Percentiles rank a stretch among this genome's conserved stretches.
Evolutionary conservation across 92 coral and sea anemone genomes (phyloP).

Genomic region (Diadumene lineata): DNA sequence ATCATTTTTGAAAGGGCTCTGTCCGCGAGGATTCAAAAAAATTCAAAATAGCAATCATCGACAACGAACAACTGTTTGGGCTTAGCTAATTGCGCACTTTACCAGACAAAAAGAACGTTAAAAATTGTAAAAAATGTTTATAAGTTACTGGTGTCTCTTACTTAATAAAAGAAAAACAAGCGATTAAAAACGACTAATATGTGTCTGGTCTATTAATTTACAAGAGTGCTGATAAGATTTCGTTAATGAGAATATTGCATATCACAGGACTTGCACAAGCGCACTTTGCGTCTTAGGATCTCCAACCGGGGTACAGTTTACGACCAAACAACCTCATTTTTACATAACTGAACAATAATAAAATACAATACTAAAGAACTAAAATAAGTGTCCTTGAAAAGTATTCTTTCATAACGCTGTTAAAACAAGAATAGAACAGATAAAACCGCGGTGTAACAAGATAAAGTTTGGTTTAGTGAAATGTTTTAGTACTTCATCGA

Average conservation of each 20-base stretch:
- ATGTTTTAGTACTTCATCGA: slow-evolving; percentile 46
- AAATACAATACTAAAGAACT: neutral
- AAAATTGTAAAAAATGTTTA: no score
- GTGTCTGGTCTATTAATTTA: neutral
- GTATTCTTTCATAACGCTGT: neutral
- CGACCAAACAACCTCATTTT: no score
- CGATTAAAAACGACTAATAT: neutral
- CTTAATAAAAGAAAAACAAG: neutral
- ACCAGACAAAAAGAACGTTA: neutral
- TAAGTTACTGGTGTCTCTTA: neutral
- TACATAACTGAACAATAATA: no score
- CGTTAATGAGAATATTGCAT: neutral
- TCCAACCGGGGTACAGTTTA: no score
- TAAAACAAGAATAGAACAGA: slow-evolving; percentile 6
- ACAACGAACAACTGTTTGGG: neutral
- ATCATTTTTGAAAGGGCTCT: slow-evolving; percentile 31
- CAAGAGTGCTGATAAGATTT: slow-evolving; percentile 6
- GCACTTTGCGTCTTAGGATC: no score
- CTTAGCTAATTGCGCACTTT: neutral
- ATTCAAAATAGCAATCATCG: slow-evolving; percentile 8
- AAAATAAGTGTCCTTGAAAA: neutral
- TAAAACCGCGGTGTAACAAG: slow-evolving; percentile 14
- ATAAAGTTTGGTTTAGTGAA: slow-evolving; percentile 5
- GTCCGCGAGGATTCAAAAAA: slow-evolving; percentile 23
- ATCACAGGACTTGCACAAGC: neutral